Evolutionary conservation across 2,888 invertebrate species (phyloP).

Genomic region (Cephus pygmeus): DNA sequence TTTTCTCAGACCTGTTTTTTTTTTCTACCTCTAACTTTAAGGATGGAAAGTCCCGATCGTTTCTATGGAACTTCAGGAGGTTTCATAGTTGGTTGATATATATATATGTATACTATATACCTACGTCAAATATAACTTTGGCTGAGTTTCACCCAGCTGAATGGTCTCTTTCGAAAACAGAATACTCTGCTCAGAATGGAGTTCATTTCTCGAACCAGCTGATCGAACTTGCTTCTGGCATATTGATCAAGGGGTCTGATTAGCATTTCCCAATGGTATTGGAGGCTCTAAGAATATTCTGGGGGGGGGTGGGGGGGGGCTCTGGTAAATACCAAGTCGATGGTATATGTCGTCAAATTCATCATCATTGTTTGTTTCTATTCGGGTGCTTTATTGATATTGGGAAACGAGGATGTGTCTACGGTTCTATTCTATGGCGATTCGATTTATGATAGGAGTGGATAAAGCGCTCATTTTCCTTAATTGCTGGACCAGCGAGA

Average conservation of each 20-base stretch:
- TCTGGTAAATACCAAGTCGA: neutral
- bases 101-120: neutral
- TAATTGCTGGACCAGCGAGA: neutral
- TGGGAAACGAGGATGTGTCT: neutral
- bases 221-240: slow-evolving; percentile 5
- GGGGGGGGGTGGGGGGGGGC: neutral
- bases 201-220: neutral
- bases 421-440: neutral
- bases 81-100: neutral
- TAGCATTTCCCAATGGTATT: slow-evolving; percentile 11
- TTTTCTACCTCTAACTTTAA: neutral
- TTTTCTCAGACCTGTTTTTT: neutral
- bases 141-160: neutral
- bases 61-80: neutral
- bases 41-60: neutral
- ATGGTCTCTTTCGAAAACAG: neutral
- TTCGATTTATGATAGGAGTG: neutral
- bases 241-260: slow-evolving; percentile 19
- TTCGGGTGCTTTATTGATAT: neutral
- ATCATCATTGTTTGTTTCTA: neutral
- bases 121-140: neutral
- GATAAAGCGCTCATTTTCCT: neutral
- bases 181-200: neutral
- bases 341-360: neutral
- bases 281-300: neutral